Conservation (phyloP, 2,113 vertebrate genomes). For the Oreochromis niloticus region DNA sequence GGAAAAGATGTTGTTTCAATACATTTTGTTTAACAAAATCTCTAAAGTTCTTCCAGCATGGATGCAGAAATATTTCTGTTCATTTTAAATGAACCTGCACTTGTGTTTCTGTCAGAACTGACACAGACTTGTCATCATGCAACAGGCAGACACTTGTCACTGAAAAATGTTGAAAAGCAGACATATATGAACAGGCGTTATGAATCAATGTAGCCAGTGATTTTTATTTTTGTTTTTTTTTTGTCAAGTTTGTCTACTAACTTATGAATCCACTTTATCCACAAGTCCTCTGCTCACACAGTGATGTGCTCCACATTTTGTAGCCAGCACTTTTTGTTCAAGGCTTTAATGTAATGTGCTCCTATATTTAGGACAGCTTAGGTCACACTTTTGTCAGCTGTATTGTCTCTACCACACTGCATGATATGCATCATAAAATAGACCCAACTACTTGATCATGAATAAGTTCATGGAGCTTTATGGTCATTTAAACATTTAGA, state of each 20-base stretch:
- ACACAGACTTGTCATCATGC: neutral
- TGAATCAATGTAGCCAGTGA: neutral
- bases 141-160: neutral
- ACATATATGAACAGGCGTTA: neutral
- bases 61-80: neutral
- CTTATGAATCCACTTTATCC: neutral
- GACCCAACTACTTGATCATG: neutral
- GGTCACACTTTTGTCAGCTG: neutral
- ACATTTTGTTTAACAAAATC: neutral
- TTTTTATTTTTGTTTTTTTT: too few relatives aligned
- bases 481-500: neutral
- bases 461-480: neutral
- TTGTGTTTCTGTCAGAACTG: neutral
- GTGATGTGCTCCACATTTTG: neutral
- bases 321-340: neutral
- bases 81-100: neutral
- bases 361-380: neutral
- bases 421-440: neutral
- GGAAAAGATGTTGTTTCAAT: neutral
- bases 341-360: neutral
- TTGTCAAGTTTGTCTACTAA: neutral
- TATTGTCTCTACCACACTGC: neutral
- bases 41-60: neutral
- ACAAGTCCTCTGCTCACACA: neutral
- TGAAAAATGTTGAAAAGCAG: neutral